Conservation (phyloP, 2,888 invertebrate species). For the Acanthococcus lagerstroemiae region DNA sequence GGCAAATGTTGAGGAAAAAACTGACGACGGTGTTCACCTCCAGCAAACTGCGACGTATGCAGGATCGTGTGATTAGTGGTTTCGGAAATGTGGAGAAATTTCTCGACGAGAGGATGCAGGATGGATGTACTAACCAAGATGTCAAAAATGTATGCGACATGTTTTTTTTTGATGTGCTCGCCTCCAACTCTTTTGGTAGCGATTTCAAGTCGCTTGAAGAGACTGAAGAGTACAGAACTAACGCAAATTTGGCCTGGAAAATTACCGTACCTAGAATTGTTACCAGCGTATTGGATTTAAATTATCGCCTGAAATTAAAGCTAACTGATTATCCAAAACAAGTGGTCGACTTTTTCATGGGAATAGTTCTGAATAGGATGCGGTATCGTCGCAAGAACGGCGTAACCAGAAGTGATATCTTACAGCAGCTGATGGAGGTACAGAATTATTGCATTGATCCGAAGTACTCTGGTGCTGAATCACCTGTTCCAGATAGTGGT, state of each 20-base stretch:
- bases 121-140: neutral
- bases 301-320: too few relatives aligned
- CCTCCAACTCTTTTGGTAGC: slow-evolving; percentile 11
- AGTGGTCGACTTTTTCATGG: slow-evolving; percentile 37
- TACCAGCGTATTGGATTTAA: too few relatives aligned
- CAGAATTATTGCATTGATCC: slow-evolving; percentile 9
- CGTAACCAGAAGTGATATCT: slow-evolving; percentile 10
- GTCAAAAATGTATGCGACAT: neutral
- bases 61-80: slow-evolving; percentile 30
- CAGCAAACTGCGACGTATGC: slow-evolving; percentile 40
- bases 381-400: neutral
- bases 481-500: too few relatives aligned
- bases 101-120: neutral
- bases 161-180: slow-evolving; percentile 13
- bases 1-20: slow-evolving; percentile 41
- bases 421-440: slow-evolving; percentile 29
- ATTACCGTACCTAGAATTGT: slow-evolving; percentile 35
- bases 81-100: slow-evolving; percentile 11
- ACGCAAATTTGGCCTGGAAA: neutral
- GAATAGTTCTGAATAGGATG: slow-evolving; percentile 34
- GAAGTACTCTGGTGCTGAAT: too few relatives aligned
- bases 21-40: slow-evolving; percentile 43
- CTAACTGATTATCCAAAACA: slow-evolving; percentile 34
- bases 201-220: slow-evolving; percentile 33
- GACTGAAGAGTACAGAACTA: slow-evolving; percentile 1